Evolutionary conservation across 2,888 invertebrate genomes (phyloP).

Genomic region (Holacanthella duospinosa): DNA sequence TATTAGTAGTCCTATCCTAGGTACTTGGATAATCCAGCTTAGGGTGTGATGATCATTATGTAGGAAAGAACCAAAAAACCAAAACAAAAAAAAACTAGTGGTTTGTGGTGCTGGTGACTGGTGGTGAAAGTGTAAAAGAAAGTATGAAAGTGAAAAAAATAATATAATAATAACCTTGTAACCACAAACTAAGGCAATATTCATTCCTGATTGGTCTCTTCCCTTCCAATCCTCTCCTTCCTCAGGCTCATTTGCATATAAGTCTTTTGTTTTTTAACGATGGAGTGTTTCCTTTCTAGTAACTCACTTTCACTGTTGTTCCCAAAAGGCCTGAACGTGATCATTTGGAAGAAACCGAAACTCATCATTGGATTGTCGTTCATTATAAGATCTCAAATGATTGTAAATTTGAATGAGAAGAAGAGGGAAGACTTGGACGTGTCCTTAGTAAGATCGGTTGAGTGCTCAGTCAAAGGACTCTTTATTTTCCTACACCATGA

Average conservation of each 20-base stretch:
- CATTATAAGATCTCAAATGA: conserved; percentile 38
- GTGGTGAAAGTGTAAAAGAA: too few relatives aligned
- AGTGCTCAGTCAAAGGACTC: background rate
- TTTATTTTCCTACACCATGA: background rate
- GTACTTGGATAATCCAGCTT: too few relatives aligned
- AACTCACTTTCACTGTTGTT: conserved; percentile 13
- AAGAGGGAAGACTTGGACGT: background rate
- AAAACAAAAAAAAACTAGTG: too few relatives aligned
- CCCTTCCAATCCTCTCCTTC: background rate
- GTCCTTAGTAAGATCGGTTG: background rate
- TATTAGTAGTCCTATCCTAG: too few relatives aligned
- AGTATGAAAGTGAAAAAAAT: conserved; percentile 16
- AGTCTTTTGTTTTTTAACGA: conserved; percentile 12
- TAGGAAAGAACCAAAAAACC: too few relatives aligned
- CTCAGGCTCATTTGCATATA: conserved; percentile 28
- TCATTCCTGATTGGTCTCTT: conserved; percentile 19
- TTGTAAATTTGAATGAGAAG: background rate
- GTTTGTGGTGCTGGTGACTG: too few relatives aligned
- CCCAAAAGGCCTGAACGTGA: conserved; percentile 12
- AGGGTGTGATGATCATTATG: too few relatives aligned
- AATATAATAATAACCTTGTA: conserved; percentile 9
- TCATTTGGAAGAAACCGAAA: conserved; percentile 18
- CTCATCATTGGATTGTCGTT: conserved; percentile 35
- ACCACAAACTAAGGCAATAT: conserved; percentile 34
- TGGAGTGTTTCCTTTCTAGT: background rate